These are phyloP conservation scores for Zaprionus bogoriensis DNA, from an alignment of 2,888 invertebrate species.

Conservation along the genomic window DNA sequence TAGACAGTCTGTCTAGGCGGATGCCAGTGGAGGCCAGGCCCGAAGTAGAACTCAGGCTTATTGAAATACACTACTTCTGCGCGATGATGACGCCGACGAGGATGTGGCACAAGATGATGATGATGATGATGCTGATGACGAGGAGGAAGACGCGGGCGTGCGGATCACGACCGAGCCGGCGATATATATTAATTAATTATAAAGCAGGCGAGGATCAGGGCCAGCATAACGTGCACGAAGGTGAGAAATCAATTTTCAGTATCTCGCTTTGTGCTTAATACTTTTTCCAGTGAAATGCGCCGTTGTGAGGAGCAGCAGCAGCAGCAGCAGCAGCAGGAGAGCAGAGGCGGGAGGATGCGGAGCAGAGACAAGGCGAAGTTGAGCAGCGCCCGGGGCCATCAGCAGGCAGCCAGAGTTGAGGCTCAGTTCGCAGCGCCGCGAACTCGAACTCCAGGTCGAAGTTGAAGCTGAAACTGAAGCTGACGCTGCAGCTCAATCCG, in stretches of 20 bases:
- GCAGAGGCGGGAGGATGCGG: background rate
- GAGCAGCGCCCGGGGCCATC: constrained; percentile 20
- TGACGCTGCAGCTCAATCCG: constrained; percentile 3
- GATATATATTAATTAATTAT: constrained; percentile 69
- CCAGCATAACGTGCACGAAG: constrained; percentile 73
- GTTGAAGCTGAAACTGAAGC: background rate
- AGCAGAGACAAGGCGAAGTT: background rate
- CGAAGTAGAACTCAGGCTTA: background rate
- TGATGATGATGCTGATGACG: background rate
- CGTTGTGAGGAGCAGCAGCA: constrained; percentile 29
- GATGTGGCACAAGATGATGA: background rate
- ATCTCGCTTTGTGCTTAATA: constrained; percentile 77
- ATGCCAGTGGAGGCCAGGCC: background rate
- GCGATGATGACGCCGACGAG: background rate
- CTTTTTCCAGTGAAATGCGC: constrained; percentile 76
- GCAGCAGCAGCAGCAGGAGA: background rate
- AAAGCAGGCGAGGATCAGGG: constrained; percentile 32
- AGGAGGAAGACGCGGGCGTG: constrained; percentile 32
- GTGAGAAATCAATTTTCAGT: constrained; percentile 81
- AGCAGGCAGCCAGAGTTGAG: constrained; percentile 19
- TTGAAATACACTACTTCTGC: background rate
- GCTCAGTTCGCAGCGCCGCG: background rate
- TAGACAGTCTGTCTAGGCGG: constrained; percentile 62
- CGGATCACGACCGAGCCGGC: constrained; percentile 38
- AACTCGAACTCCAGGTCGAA: too few relatives aligned